Evolutionary conservation across 2,888 invertebrate species (phyloP).

Genomic region (Tortricodes alternella): DNA sequence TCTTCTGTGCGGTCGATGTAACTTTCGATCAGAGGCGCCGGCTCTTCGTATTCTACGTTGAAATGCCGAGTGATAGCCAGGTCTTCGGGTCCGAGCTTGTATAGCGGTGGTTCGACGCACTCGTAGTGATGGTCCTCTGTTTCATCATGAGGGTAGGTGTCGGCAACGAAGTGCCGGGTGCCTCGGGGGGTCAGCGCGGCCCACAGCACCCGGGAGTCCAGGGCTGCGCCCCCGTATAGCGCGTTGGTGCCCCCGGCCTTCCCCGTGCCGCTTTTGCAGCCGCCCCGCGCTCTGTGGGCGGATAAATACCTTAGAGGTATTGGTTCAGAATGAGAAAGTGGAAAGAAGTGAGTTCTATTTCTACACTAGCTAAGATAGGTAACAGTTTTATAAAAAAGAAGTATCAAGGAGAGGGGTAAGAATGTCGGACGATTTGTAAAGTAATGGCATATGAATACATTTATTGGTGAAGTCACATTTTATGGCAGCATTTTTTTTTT

Average conservation of each 20-base stretch:
- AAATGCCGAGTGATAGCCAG: conserved; percentile 87
- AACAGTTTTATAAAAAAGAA: no score
- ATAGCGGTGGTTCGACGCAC: conserved; percentile 84
- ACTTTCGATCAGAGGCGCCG: conserved; percentile 88
- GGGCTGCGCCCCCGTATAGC: conserved; percentile 75
- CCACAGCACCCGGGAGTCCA: conserved; percentile 89
- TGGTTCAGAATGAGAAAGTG: conserved; percentile 26
- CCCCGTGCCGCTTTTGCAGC: conserved; percentile 81
- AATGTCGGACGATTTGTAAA: no score
- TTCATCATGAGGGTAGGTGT: conserved; percentile 84
- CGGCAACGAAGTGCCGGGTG: conserved; percentile 89
- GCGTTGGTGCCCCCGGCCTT: conserved; percentile 75
- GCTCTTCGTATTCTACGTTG: conserved; percentile 92
- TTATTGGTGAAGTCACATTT: no score
- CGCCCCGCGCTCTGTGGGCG: conserved; percentile 67
- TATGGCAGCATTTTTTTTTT: no score
- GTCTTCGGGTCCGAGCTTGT: conserved; percentile 76
- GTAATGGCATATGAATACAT: no score
- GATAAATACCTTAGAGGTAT: conserved; percentile 35
- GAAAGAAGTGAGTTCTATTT: neutral
- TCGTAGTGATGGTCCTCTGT: conserved; percentile 87
- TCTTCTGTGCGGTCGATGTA: conserved; percentile 83
- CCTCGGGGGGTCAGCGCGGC: conserved; percentile 92
- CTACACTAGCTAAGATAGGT: no score
- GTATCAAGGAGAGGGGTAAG: no score